Base-by-base conservation (phyloP, 2,113 vertebrate species). In the Megaceryle maxima region DNA sequence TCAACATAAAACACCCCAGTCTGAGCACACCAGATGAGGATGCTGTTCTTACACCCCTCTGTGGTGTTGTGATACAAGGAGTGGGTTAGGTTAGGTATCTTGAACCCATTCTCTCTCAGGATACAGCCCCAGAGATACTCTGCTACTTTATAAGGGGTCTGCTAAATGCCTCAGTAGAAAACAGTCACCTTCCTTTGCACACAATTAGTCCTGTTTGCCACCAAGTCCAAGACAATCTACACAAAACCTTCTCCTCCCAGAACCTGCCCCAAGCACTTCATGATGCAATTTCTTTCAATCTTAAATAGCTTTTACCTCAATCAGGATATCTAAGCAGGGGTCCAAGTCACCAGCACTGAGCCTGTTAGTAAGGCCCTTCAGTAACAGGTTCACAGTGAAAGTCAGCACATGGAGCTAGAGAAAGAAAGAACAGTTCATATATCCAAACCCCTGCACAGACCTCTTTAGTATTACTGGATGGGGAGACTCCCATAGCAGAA, bases 381-480 rank as follows among this genome's bases (percentile, higher is more conserved):
- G 97, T 87, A 99, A 94, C 79, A 98, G 98, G 97, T 99, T 98
- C 33, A 99, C 98, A 4, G 99, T 99, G 97, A 99, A 99, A 35
- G 99, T 99, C 46, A 99, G 95, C 81, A 99, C 99, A 5, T 99
- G 99, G 72, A 99, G 98, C 99, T 99, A 95, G 33, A 95, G 33
- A 44, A 67, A 96, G 35, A 95, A 9, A 72, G 31, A 86, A 91
- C 19, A 88, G 43, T 70, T 73, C 10, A 73, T 29, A 50, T n/a
- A 69, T 91, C 28, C 78, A 85, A n/a, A 31, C 5, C 13, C 37
- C 20, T 81, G 46, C 22, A 59, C 0, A 79, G 21, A 70, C 2
- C 7, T 63, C 11, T 67, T 41, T 16, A 74, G n/a, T 53, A 35
- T 70, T 7, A 78, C 15, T 48, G 33, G 12, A 88, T 25, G 22